Evolutionary conservation across 2,888 invertebrate species (phyloP), one percentile per base, ranked within the genome.

Genomic region (Himalopsyche tibetana): DNA sequence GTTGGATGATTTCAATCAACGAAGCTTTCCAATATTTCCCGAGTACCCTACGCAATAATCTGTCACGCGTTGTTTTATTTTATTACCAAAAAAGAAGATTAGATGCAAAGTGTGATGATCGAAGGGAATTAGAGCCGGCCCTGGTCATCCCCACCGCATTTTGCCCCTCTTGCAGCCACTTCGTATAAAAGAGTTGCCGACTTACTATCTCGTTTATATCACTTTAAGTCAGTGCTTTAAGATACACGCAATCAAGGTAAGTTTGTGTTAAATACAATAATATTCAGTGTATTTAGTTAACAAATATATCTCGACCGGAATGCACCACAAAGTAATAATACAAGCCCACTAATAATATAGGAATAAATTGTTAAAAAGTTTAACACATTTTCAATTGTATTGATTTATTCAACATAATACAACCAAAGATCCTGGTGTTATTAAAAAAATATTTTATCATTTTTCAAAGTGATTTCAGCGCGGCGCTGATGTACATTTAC

Each of bases 121-220:
- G 28, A 36, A 74, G 36, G 74, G 36, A 74, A 36, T 36, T 36
- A 74, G 63, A 74, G 36, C 74, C 74, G 74, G 74, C 74, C 36
- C 74, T 74, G 74, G 74, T 74, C 74, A 74, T 74, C 55, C 82
- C 83, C 85, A 69, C 84, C 82, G 56, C 84, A 74, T 55, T 63
- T 56, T 74, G 79, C 87, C 84, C 88, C 85, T 56, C 87, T 85
- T 80, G 74, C 15, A 5, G 15, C 36, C 45, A 82, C 87, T 79
- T 81, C 79, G 84, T 87, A 87, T 88, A 88, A 84, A 88, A 87
- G 86, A 84, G 55, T 55, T 55, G 85, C 85, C 82, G 82, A 84
- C 86, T 84, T 85, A 82, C 85, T 84, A 86, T 84, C 87, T 85
- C 87, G 88, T 81, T 74, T 88, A 82, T 85, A 85, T 84, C 80